Evolutionary conservation across 2,113 vertebrate species (phyloP).

Genomic region (Tragelaphus buxtoni): DNA sequence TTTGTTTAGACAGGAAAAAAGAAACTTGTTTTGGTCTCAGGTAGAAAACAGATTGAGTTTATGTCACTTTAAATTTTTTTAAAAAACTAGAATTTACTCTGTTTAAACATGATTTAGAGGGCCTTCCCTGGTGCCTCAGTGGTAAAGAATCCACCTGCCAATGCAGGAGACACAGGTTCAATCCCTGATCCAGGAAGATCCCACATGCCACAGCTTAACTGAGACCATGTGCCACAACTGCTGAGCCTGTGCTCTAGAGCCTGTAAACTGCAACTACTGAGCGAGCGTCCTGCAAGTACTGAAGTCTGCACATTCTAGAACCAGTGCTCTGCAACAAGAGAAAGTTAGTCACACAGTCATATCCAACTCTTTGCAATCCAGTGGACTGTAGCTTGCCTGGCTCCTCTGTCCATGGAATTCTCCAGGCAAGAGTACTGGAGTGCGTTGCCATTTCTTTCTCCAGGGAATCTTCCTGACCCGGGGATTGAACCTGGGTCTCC

Average conservation of each 20-base stretch:
- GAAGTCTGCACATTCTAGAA: neutral
- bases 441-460: neutral
- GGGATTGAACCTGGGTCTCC: neutral
- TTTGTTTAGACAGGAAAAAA: slow-evolving; percentile 49
- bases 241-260: neutral
- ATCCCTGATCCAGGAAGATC: neutral
- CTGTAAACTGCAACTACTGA: neutral
- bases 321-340: neutral
- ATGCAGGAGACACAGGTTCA: neutral
- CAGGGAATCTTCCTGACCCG: neutral
- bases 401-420: neutral
- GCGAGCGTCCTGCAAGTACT: neutral
- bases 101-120: neutral
- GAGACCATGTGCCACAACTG: neutral
- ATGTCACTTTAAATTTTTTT: slow-evolving; percentile 37
- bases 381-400: neutral
- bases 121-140: neutral
- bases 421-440: neutral
- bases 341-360: neutral
- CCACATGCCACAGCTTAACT: neutral
- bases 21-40: slow-evolving; percentile 58
- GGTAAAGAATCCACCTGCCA: neutral
- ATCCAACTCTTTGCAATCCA: neutral
- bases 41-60: slow-evolving; percentile 50
- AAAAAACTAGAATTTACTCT: slow-evolving; percentile 24